These are phyloP conservation scores for Pao palembangensis DNA, from an alignment of 2,113 vertebrate genomes.

Conservation along the genomic window DNA sequence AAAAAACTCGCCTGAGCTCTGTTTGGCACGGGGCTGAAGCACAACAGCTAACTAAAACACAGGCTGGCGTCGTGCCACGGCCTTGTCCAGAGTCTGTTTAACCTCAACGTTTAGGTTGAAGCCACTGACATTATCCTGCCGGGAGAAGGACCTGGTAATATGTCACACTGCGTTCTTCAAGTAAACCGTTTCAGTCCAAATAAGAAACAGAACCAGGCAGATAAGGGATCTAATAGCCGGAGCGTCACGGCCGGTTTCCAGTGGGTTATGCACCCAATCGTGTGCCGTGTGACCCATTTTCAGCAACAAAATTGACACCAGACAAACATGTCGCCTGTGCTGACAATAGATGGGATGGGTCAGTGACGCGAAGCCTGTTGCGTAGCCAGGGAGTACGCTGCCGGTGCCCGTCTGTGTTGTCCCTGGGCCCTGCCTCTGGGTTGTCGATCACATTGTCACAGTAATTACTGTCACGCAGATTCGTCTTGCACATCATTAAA, in stretches of 20 bases:
- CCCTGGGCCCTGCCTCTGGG: slow-evolving; percentile 56
- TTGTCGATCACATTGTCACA: slow-evolving; percentile 67
- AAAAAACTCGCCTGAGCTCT: slow-evolving; percentile 47
- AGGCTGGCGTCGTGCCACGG: slow-evolving; percentile 54
- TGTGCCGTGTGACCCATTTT: slow-evolving; percentile 13
- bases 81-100: slow-evolving; percentile 52
- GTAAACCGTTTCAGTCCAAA: slow-evolving; percentile 25
- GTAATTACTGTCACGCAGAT: slow-evolving; percentile 78
- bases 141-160: slow-evolving; percentile 20
- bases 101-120: slow-evolving; percentile 47
- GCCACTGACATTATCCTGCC: slow-evolving; percentile 39
- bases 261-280: slow-evolving; percentile 4
- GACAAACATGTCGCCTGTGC: slow-evolving; percentile 36
- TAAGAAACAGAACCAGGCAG: slow-evolving; percentile 6
- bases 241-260: slow-evolving; percentile 1
- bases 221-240: slow-evolving; percentile 21
- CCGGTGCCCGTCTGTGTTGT: slow-evolving; percentile 53
- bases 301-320: slow-evolving; percentile 24
- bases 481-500: slow-evolving; percentile 80
- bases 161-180: slow-evolving; percentile 43
- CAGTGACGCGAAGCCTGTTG: slow-evolving; percentile 48
- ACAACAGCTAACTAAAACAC: slow-evolving; percentile 58
- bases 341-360: slow-evolving; percentile 38
- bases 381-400: slow-evolving; percentile 11
- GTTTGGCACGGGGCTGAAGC: slow-evolving; percentile 55